Evolutionary conservation across 2,888 invertebrate species (phyloP).

Genomic region (Heliconius cydno): DNA sequence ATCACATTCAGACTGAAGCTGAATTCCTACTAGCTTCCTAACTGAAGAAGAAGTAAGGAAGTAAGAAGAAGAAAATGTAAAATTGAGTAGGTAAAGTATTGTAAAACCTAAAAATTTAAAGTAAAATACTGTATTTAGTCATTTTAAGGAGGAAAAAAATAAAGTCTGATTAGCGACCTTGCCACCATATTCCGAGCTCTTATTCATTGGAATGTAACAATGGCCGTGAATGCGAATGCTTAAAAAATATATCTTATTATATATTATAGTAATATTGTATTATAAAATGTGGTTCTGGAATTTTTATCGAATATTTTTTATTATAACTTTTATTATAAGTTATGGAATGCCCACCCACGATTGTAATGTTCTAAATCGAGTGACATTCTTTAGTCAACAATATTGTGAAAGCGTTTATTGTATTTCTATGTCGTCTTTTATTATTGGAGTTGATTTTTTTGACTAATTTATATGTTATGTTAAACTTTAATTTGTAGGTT

Average conservation of each 20-base stretch:
- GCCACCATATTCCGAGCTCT: constrained; percentile 59
- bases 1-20: not conserved
- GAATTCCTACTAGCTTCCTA: not conserved
- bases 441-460: not conserved
- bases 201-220: constrained; percentile 63
- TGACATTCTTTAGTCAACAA: not conserved
- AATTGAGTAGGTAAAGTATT: too few relatives aligned
- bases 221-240: constrained; percentile 60
- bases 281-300: constrained; percentile 31
- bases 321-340: not conserved
- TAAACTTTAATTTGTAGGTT: too few relatives aligned
- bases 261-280: constrained; percentile 34
- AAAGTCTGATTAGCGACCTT: constrained; percentile 56
- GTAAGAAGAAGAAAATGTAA: too few relatives aligned
- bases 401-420: not conserved
- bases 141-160: constrained; percentile 33
- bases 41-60: too few relatives aligned
- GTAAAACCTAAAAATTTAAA: not conserved
- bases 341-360: constrained; percentile 15
- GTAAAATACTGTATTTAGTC: constrained; percentile 1
- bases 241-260: constrained; percentile 39
- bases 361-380: not conserved
- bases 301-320: constrained; percentile 34
- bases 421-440: not conserved
- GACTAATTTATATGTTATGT: too few relatives aligned